Base-by-base conservation (phyloP, 2,888 invertebrate species). In the Heteropelma amictum region DNA sequence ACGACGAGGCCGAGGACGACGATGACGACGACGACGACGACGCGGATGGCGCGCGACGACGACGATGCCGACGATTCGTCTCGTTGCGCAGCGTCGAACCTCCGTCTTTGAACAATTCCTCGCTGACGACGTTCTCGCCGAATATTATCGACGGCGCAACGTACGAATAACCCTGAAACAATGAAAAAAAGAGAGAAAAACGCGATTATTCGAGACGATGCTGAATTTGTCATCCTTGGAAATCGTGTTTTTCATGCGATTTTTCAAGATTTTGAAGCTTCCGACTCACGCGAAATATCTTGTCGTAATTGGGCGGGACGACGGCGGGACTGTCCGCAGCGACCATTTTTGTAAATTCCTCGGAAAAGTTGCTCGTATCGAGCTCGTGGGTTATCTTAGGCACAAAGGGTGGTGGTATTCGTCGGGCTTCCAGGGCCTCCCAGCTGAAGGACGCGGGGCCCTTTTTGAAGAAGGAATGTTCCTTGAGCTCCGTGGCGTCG, bases 341-440 rank as follows among this genome's bases (percentile, higher is more conserved):
- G 58, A 94, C 92, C 94, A 97, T 96, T 83, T 94, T 93, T 0
- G 98, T 99, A 90, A 99, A 99, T 90, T 99, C 98, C 79, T 96
- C 96, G 47, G 98, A 96, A 90, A 99, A 99, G 91, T 99, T 98
- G 86, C 96, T 96, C 10, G 97, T 97, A 90, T 99, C 98, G 76
- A 97, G 91, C 88, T 97, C 97, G 89, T 95, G 93, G 78, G 90
- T 89, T 75, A 98, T 94, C 69, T 92, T 92, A n/a, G 98, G 99
- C 80, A 95, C 94, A 90, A 98, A 97, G 1, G 98, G 98, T 0
- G 98, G 97, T 10, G 93, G 89, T 69, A 97, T 92, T 81, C 93
- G 92, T 84, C 97, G 95, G 0, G 91, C 90, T 1, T 95, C 93
- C 54, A 98, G 91, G 58, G 94, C 93, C 12, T 93, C 91, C 98